Conservation (phyloP, 2,797 vertebrate species). For the Cirrhinus molitorella region DNA sequence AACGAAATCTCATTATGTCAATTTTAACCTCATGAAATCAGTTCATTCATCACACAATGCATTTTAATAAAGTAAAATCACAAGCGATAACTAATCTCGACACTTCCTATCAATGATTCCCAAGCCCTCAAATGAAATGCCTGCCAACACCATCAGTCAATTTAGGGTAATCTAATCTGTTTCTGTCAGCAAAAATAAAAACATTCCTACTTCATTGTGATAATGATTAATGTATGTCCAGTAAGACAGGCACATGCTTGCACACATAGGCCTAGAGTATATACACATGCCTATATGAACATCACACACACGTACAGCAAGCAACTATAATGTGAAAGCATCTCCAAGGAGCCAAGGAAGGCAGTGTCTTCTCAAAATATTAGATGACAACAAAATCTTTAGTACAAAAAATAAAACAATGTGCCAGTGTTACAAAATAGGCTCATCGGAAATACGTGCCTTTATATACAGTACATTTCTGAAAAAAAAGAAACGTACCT, state of each 20-base stretch:
- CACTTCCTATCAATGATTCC: slow-evolving; percentile 36
- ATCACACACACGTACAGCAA: neutral
- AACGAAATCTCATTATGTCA: slow-evolving; percentile 41
- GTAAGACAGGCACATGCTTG: neutral
- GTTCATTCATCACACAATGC: slow-evolving; percentile 42
- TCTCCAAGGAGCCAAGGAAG: too few relatives aligned
- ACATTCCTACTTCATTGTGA: slow-evolving; percentile 34
- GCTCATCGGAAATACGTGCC: too few relatives aligned
- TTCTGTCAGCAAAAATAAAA: slow-evolving; percentile 50
- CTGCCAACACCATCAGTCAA: slow-evolving; percentile 51
- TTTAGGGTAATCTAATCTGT: slow-evolving; percentile 50
- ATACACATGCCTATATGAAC: neutral
- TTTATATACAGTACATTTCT: too few relatives aligned
- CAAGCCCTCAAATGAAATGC: slow-evolving; percentile 34
- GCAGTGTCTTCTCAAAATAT: too few relatives aligned
- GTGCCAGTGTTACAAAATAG: too few relatives aligned
- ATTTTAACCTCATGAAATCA: slow-evolving; percentile 45
- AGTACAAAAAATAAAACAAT: too few relatives aligned
- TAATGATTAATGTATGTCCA: slow-evolving; percentile 42
- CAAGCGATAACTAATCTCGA: slow-evolving; percentile 43
- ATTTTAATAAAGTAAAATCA: slow-evolving; percentile 43
- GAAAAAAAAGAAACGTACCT: too few relatives aligned
- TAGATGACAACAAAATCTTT: too few relatives aligned
- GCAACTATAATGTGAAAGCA: too few relatives aligned
- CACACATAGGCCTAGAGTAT: neutral